Conservation (phyloP, 2,888 invertebrate genomes). For the Acanthoscelides obtectus region DNA sequence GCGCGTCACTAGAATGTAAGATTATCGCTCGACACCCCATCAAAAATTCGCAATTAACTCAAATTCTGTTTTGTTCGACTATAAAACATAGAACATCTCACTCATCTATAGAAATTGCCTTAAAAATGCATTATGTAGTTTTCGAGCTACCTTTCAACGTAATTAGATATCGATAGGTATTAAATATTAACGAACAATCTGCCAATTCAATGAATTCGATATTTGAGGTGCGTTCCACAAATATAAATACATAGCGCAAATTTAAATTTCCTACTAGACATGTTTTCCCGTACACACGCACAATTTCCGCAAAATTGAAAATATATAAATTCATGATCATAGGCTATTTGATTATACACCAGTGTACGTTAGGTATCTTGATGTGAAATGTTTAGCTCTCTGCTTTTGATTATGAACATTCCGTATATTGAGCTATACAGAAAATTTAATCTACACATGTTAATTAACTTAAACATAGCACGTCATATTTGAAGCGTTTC, state of each 20-base stretch:
- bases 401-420: neutral
- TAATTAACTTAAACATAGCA: no score
- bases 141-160: no score
- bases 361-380: neutral
- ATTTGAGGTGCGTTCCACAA: neutral
- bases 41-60: no score
- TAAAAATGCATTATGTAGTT: no score
- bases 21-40: no score
- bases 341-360: neutral
- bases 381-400: neutral
- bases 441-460: no score
- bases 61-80: no score
- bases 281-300: neutral
- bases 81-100: no score
- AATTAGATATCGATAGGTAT: neutral
- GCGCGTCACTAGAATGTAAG: no score
- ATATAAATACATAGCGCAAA: neutral
- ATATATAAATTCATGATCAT: neutral
- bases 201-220: neutral
- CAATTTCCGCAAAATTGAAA: neutral
- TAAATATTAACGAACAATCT: neutral
- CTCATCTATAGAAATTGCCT: no score
- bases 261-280: neutral
- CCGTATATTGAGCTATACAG: neutral
- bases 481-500: no score